Base-by-base conservation (phyloP, 2,797 vertebrate species). In the Lithobates sylvaticus region DNA sequence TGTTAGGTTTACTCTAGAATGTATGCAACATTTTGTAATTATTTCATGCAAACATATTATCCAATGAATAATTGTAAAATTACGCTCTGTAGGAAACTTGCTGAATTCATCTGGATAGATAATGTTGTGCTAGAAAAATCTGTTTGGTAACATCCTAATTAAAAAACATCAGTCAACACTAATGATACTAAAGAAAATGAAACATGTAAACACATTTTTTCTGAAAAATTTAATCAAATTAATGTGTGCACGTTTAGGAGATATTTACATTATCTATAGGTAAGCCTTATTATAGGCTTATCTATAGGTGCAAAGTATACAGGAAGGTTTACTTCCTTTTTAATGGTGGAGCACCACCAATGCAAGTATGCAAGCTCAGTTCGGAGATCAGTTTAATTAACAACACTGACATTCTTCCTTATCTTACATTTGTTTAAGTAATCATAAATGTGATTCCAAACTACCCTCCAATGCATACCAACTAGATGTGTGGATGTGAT, bases 131-230 rank as follows among this genome's bases (percentile, higher is more conserved):
- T 50, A 29, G 50, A 61, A 82, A 74, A 73, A 74, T 64, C 64
- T 72, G 69, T 73, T 73, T 82, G 42, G 70, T 74, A 82, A 82
- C n/a, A 64, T 71, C 47, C 50, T 81, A 82, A 82, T 82, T 82
- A 73, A 82, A 74, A 82, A 32, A 74, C 50, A 82, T 82, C 80
- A 73, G 72, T 81, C 69, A 82, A 26, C n/a, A n/a, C 34, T 73
- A 82, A 82, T 64, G 34, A 64, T 54, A 72, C 50, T 29, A 81
- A 72, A 82, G 34, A 42, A 82, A 72, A 73, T 72, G 23, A 72
- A 36, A 64, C 34, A 64, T 61, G 34, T 74, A 82, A 44, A 42
- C 70, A 36, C 42, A 65, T 74, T 82, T 65, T 82, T 82, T 82
- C 29, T 21, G 69, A 82, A 74, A 74, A 82, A 82, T 82, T 74